Evolutionary conservation across 23 tunicate species (phyloP).

Genomic region (Trididemnum clinides): DNA sequence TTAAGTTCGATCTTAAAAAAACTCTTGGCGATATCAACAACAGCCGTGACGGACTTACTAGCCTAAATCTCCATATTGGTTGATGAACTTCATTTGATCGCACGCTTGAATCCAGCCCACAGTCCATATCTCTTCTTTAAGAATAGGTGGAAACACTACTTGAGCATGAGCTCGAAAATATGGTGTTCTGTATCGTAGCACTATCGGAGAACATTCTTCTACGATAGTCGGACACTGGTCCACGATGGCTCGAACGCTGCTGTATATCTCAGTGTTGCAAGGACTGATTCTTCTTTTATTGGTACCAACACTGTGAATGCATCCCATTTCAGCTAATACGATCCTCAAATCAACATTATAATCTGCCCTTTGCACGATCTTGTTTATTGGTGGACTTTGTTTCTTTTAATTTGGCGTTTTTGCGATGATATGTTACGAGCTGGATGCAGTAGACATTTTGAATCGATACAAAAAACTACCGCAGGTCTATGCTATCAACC

Average conservation of each 20-base stretch:
- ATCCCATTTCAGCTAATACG: too few species aligned
- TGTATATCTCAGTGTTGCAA: constrained; percentile 46
- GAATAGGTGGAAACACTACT: constrained; percentile 94
- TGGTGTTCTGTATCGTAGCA: constrained; percentile 93
- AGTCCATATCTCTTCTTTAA: constrained; percentile 93
- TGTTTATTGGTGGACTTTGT: too few species aligned
- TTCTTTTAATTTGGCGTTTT: too few species aligned
- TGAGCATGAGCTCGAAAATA: constrained; percentile 93
- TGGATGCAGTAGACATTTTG: too few species aligned
- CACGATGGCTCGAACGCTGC: constrained; percentile 71
- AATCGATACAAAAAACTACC: too few species aligned
- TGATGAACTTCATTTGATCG: constrained; percentile 94
- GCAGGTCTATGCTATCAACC: too few species aligned
- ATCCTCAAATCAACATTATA: too few species aligned
- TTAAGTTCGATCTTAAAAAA: too few species aligned
- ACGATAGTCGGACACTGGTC: constrained; percentile 81
- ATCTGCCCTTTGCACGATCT: too few species aligned
- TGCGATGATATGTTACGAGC: too few species aligned
- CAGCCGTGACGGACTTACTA: too few species aligned
- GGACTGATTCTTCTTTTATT: constrained; percentile 74
- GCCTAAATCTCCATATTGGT: constrained; percentile 93
- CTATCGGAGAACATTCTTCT: constrained; percentile 89
- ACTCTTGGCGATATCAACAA: too few species aligned
- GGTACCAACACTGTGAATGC: constrained; percentile 77
- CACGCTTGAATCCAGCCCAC: constrained; percentile 99